Percentiles rank a stretch among this genome's conserved stretches.
These are phyloP conservation scores for Thunnus maccoyii DNA, from an alignment of 2,113 vertebrate species.

Conservation along the genomic window DNA sequence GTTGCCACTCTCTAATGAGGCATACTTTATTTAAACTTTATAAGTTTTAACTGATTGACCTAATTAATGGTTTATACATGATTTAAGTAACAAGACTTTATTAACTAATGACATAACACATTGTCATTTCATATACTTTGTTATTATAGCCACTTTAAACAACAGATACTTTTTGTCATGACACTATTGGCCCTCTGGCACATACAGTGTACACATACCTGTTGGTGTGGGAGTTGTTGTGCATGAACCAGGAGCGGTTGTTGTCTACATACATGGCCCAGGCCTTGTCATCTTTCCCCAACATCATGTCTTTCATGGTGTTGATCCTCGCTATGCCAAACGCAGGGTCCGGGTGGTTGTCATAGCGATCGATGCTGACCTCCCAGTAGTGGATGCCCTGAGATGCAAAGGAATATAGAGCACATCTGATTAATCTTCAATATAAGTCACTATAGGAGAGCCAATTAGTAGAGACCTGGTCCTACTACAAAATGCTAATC, in stretches of 20 bases:
- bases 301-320: constrained; percentile 96
- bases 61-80: background rate
- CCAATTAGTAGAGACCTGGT: no score
- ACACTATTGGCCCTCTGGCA: no score
- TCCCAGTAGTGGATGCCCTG: constrained; percentile 96
- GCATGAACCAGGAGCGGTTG: constrained; percentile 99
- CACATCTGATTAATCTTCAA: background rate
- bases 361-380: constrained; percentile 93
- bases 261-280: constrained; percentile 99
- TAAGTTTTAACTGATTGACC: background rate
- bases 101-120: no score
- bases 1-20: background rate
- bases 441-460: no score
- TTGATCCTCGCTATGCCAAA: constrained; percentile 96
- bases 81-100: no score
- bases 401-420: background rate
- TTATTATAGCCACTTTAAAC: no score
- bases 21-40: background rate
- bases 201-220: constrained; percentile 80
- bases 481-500: background rate
- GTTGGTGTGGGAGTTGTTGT: constrained; percentile 98
- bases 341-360: constrained; percentile 97
- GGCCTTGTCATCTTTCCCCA: constrained; percentile 97
- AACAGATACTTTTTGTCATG: no score
- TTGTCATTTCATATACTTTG: no score